phyloP scores from a whole-genome alignment of 2,113 vertebrate species.

The Mesembrinibis cayennensis region DNA sequence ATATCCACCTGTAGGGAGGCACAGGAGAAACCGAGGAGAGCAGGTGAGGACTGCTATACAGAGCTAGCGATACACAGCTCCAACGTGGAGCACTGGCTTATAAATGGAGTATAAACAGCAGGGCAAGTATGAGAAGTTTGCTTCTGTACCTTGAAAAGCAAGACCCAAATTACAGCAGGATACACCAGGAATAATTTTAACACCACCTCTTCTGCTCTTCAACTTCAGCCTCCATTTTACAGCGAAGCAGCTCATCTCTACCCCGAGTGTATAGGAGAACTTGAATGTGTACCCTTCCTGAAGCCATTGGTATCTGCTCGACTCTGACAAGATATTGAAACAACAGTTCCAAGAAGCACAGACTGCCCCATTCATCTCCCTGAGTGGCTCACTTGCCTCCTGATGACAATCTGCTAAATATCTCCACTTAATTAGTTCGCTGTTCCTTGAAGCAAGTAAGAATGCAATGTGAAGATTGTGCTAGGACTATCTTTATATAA shows the following conservation, averaged over 20 bases:
- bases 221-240: background rate
- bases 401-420: constrained; percentile 43
- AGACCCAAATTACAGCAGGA: background rate
- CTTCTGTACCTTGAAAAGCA: background rate
- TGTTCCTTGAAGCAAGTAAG: constrained; percentile 43
- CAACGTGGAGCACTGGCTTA: background rate
- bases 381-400: constrained; percentile 27
- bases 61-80: background rate
- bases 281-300: background rate
- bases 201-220: background rate
- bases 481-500: background rate
- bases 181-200: background rate
- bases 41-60: background rate
- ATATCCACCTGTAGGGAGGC: background rate
- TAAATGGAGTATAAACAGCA: background rate
- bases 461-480: background rate
- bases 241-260: background rate
- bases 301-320: background rate
- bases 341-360: background rate
- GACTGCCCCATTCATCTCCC: background rate
- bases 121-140: background rate
- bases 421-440: background rate
- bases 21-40: background rate
- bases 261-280: background rate
- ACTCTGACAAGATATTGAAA: background rate